Percentiles rank a stretch among this genome's conserved stretches.
Conservation (phyloP, 2,888 invertebrate genomes). For the Diogma glabrata region DNA sequence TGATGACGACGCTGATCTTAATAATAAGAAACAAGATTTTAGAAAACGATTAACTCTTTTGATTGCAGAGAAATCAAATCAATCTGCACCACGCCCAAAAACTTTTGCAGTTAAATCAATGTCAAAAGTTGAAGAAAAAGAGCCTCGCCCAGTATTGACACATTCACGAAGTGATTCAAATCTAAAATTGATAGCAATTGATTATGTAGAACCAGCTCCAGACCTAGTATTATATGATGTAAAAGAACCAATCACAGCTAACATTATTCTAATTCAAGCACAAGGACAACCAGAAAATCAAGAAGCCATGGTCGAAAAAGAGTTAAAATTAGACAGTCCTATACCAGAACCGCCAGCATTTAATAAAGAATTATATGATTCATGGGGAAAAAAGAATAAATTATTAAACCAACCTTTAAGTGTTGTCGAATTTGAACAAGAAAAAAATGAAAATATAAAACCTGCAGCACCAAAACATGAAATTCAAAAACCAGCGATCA, state of each 20-base stretch:
- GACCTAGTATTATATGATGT: neutral
- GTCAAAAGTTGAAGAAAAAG: no score
- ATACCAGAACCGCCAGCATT: constrained; percentile 33
- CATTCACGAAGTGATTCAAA: neutral
- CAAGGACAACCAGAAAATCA: no score
- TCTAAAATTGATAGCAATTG: neutral
- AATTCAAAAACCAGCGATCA: no score
- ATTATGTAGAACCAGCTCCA: neutral
- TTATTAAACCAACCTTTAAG: no score
- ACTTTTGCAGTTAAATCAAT: no score
- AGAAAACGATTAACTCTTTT: neutral
- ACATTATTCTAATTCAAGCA: no score
- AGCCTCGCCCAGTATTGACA: neutral
- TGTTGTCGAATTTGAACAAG: neutral
- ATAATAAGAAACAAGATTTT: neutral
- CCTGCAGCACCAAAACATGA: neutral
- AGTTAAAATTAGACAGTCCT: constrained; percentile 4
- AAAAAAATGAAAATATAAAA: neutral
- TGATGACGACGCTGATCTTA: neutral
- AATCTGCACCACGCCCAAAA: neutral
- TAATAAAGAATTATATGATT: constrained; percentile 31
- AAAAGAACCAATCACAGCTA: no score
- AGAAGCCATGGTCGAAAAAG: no score
- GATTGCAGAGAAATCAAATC: neutral
- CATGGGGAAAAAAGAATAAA: constrained; percentile 21